These are phyloP conservation scores for Cynoglossus semilaevis DNA, from an alignment of 2,113 vertebrate species.

Conservation along the genomic window DNA sequence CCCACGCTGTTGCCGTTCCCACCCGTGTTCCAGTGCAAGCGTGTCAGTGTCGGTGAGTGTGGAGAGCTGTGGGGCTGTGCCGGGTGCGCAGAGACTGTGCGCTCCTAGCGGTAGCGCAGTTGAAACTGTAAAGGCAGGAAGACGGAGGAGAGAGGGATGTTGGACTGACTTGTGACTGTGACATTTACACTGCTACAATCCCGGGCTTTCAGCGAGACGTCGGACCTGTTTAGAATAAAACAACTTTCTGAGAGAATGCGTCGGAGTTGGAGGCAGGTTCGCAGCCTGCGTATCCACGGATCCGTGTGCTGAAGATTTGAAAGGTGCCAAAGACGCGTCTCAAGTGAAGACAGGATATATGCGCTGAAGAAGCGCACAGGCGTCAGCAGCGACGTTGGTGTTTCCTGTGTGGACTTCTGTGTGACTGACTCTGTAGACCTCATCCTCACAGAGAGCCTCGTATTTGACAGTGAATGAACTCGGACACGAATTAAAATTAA, in stretches of 20 bases:
- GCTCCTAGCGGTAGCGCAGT: slow-evolving; percentile 68
- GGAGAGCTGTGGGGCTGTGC: slow-evolving; percentile 54
- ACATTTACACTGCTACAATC: slow-evolving; percentile 41
- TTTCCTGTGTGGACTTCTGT: slow-evolving; percentile 24
- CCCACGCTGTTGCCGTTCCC: slow-evolving; percentile 40
- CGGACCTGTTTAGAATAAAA: slow-evolving; percentile 35
- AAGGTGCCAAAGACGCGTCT: slow-evolving; percentile 57
- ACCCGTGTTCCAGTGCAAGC: slow-evolving; percentile 9
- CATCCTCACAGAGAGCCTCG: slow-evolving; percentile 3
- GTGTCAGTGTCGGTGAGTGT: slow-evolving; percentile 26
- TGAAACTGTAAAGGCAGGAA: slow-evolving; percentile 25
- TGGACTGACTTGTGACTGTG: slow-evolving; percentile 58
- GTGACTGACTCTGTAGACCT: slow-evolving; percentile 7
- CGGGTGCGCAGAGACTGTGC: slow-evolving; percentile 65
- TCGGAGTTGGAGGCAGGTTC: slow-evolving; percentile 36
- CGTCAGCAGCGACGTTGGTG: not conserved
- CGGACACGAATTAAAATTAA: not conserved
- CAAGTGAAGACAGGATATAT: slow-evolving; percentile 4
- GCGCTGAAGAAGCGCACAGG: too few species aligned
- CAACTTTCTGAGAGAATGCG: slow-evolving; percentile 42
- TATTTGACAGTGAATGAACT: slow-evolving; percentile 36
- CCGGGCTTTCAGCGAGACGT: slow-evolving; percentile 36
- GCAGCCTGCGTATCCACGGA: slow-evolving; percentile 13
- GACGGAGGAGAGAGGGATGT: slow-evolving; percentile 47
- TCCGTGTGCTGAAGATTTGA: slow-evolving; percentile 39